Conservation (phyloP, 1,140 invertebrate species). For the Rhopalosiphum maidis region DNA sequence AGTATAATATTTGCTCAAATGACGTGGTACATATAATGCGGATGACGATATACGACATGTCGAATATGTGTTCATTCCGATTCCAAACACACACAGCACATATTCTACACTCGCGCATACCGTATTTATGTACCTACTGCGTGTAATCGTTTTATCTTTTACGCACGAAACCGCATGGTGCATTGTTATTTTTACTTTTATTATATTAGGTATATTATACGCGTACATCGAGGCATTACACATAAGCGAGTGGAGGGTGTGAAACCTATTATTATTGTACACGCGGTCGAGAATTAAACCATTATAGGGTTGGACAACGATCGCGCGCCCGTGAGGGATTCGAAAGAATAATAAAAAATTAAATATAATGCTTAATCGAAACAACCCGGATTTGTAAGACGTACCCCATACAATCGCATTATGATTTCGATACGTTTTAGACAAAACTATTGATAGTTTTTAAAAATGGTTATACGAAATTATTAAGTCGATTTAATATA, state of each 20-base stretch:
- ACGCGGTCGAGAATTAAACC: constrained; percentile 22
- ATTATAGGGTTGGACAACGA: constrained; percentile 42
- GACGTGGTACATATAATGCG: not conserved
- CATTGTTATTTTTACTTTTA: not conserved
- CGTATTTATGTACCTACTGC: not conserved
- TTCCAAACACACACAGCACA: not conserved
- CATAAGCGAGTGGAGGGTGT: not conserved
- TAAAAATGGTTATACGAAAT: too few species aligned
- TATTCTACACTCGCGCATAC: not conserved
- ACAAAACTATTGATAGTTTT: too few species aligned
- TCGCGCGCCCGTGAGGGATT: constrained; percentile 14
- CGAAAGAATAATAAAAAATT: not conserved
- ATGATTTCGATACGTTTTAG: too few species aligned
- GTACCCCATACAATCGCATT: too few species aligned
- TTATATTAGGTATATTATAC: not conserved
- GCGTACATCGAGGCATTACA: not conserved
- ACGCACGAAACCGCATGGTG: not conserved
- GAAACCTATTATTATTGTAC: constrained; percentile 47
- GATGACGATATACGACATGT: not conserved
- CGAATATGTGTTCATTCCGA: not conserved
- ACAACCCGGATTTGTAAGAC: not conserved
- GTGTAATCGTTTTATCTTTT: constrained; percentile 11
- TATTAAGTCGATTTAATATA: too few species aligned
- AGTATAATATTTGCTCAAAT: not conserved
- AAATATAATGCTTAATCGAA: not conserved